A percentile compares a stretch with the other conserved stretches of the same genome.
Conservation (phyloP, 2,888 invertebrate species). For the Scaptomyza tumidula region DNA sequence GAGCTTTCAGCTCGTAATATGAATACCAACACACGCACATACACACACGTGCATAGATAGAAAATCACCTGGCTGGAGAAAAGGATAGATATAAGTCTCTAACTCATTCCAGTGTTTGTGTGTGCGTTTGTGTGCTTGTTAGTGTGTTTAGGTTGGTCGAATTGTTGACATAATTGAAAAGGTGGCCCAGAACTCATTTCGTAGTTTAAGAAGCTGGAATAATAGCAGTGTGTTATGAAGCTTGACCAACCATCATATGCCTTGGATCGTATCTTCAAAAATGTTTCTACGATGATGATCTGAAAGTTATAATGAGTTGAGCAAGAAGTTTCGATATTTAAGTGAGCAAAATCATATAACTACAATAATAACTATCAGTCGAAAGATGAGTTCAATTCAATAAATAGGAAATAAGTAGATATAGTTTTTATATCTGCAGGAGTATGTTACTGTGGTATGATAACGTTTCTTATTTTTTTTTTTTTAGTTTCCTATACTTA, state of each 20-base stretch:
- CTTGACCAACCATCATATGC: conserved; percentile 5
- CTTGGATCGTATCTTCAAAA: background rate
- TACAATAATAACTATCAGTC: too few species aligned
- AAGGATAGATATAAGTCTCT: conserved; percentile 42
- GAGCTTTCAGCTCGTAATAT: conserved; percentile 24
- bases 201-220: conserved; percentile 9
- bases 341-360: too few species aligned
- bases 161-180: conserved; percentile 60
- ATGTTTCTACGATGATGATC: background rate
- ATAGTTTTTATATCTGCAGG: too few species aligned
- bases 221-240: background rate
- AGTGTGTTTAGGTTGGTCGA: conserved; percentile 9
- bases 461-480: too few species aligned
- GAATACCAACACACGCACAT: conserved; percentile 11
- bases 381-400: too few species aligned
- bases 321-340: too few species aligned
- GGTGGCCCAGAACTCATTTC: conserved; percentile 34
- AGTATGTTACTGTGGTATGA: too few species aligned
- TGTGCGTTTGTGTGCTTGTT: background rate
- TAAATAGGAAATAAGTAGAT: too few species aligned
- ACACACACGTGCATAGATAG: conserved; percentile 1
- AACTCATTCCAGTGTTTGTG: background rate
- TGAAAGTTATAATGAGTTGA: too few species aligned
- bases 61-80: conserved; percentile 9
- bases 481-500: conserved; percentile 86